phyloP scores from a whole-genome alignment of 2,888 invertebrate genomes.

The Brenthis daphne region DNA sequence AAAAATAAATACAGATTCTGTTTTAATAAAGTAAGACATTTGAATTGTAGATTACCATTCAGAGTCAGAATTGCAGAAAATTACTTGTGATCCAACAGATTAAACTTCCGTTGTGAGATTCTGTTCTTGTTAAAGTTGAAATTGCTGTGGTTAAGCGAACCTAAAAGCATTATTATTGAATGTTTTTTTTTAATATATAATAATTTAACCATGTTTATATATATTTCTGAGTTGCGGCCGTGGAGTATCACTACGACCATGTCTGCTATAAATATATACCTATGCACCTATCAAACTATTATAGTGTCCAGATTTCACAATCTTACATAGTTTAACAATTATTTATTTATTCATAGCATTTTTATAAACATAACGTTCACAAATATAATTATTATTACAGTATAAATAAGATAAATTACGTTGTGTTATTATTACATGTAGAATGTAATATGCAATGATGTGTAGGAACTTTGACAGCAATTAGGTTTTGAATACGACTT shows the following conservation, averaged over 20 bases:
- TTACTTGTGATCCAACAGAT: conserved; percentile 27
- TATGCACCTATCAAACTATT: too few relatives aligned
- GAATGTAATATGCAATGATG: conserved; percentile 1
- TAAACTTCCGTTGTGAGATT: conserved; percentile 20
- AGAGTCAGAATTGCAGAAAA: conserved; percentile 27
- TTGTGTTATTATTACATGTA: not conserved
- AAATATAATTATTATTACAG: too few relatives aligned
- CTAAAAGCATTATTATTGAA: not conserved
- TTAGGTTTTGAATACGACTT: too few relatives aligned
- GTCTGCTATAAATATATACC: too few relatives aligned
- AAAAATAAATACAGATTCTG: not conserved
- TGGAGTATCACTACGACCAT: too few relatives aligned
- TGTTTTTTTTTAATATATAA: not conserved
- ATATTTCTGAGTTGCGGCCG: too few relatives aligned
- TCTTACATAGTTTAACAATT: too few relatives aligned
- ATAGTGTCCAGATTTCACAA: too few relatives aligned
- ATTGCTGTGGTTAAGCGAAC: conserved; percentile 8
- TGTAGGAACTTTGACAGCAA: conserved; percentile 11
- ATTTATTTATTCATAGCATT: too few relatives aligned
- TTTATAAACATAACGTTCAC: too few relatives aligned
- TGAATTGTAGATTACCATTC: conserved; percentile 3
- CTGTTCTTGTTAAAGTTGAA: conserved; percentile 16
- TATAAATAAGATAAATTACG: not conserved
- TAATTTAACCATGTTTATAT: not conserved
- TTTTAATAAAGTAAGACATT: conserved; percentile 8